These are phyloP conservation scores for Pristionchus mayeri DNA, from an alignment of 2,888 invertebrate genomes.

Conservation along the genomic window DNA sequence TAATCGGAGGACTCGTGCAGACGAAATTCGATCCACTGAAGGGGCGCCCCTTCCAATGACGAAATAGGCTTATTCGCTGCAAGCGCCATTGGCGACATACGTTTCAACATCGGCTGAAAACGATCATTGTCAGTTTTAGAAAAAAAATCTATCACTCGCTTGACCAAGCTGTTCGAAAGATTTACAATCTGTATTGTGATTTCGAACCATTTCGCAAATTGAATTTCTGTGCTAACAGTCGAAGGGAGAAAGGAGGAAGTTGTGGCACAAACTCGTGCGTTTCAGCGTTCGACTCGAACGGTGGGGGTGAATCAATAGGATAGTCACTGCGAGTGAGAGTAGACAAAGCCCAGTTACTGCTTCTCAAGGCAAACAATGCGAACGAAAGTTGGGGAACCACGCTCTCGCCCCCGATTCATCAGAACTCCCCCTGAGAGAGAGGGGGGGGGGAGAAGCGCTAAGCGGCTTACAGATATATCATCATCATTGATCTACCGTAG, in stretches of 20 bases:
- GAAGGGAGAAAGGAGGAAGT: too few relatives aligned
- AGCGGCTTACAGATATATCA: slow-evolving; percentile 32
- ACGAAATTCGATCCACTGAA: neutral
- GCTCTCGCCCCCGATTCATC: neutral
- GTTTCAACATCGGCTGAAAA: neutral
- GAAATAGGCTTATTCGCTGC: neutral
- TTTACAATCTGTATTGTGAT: too few relatives aligned
- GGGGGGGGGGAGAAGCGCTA: slow-evolving; percentile 13
- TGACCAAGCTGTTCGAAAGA: too few relatives aligned
- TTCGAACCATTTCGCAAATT: too few relatives aligned
- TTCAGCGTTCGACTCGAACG: too few relatives aligned
- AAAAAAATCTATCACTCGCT: too few relatives aligned
- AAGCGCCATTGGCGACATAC: too few relatives aligned
- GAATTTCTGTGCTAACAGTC: too few relatives aligned
- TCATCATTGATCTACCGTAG: slow-evolving; percentile 30
- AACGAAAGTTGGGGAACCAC: too few relatives aligned
- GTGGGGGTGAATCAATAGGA: slow-evolving; percentile 8
- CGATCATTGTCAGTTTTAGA: too few relatives aligned
- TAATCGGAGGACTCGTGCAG: neutral
- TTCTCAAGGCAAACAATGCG: slow-evolving; percentile 5
- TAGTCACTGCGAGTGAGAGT: slow-evolving; percentile 6
- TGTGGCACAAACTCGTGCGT: too few relatives aligned
- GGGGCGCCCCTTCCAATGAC: neutral
- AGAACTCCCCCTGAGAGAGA: neutral
- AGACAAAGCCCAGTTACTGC: slow-evolving; percentile 33